These are phyloP conservation scores for Cardiocondyla obscurior DNA, from an alignment of 1,140 invertebrate genomes.

Conservation along the genomic window DNA sequence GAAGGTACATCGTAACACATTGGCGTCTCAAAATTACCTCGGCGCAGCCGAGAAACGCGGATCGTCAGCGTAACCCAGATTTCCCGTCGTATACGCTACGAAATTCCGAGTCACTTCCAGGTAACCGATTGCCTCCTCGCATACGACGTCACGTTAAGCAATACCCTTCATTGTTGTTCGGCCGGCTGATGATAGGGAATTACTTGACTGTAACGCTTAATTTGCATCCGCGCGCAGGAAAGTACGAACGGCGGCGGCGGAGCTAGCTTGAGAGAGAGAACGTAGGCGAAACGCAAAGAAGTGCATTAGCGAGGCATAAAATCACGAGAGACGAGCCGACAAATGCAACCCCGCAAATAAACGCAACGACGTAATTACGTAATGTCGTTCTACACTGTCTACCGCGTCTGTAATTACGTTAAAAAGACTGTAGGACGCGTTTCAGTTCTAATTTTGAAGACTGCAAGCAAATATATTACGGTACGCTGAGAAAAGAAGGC, in stretches of 20 bases:
- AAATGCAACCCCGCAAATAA: conserved; percentile 7
- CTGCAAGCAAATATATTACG: neutral
- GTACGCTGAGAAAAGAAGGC: neutral
- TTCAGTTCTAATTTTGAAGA: neutral
- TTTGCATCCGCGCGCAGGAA: conserved; percentile 56
- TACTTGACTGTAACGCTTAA: conserved; percentile 53
- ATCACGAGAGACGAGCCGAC: neutral
- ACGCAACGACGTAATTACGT: neutral
- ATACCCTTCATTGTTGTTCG: conserved; percentile 63
- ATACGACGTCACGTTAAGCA: conserved; percentile 54
- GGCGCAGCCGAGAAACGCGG: neutral
- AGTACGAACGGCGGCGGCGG: conserved; percentile 39
- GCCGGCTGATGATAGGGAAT: conserved; percentile 60
- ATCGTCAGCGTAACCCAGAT: conserved; percentile 59
- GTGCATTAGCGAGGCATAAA: conserved; percentile 7
- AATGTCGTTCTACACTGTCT: neutral
- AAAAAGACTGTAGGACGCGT: neutral
- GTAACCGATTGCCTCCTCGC: conserved; percentile 48
- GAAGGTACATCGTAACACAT: neutral
- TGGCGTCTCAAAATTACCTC: neutral
- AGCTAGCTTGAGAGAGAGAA: conserved; percentile 2
- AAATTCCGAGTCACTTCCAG: conserved; percentile 61
- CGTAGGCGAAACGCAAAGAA: conserved; percentile 30
- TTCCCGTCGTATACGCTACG: conserved; percentile 25
- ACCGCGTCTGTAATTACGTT: neutral